A percentile compares a stretch with the other conserved stretches of the same genome.
phyloP scores from a whole-genome alignment of 2,113 vertebrate species.

The Dasyornis broadbenti region DNA sequence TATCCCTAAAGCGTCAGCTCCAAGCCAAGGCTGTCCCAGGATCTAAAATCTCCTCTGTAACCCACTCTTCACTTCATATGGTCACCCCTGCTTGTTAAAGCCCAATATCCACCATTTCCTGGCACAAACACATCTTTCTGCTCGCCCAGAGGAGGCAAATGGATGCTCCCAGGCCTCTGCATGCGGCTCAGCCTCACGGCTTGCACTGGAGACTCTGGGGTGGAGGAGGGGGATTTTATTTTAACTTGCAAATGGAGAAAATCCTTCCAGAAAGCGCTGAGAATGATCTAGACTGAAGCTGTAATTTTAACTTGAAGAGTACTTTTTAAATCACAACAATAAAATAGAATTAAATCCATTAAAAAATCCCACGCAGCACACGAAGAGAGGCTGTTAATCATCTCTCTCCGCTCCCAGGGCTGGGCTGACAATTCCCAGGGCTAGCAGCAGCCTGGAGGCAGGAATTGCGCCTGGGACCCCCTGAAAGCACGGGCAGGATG shows the following conservation, averaged over 20 bases:
- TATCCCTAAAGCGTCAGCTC: no score
- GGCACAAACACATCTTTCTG: background rate
- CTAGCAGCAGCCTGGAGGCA: background rate
- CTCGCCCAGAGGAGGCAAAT: background rate
- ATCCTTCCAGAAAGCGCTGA: slow-evolving; percentile 36
- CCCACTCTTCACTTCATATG: background rate
- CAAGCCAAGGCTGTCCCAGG: no score
- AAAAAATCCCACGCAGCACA: slow-evolving; percentile 51
- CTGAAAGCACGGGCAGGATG: background rate
- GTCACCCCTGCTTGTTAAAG: background rate
- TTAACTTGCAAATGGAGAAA: slow-evolving; percentile 29
- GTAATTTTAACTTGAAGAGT: slow-evolving; percentile 47
- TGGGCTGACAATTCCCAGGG: background rate
- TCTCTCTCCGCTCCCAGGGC: background rate
- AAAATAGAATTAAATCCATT: slow-evolving; percentile 63
- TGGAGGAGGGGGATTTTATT: background rate
- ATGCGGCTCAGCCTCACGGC: background rate
- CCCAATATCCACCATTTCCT: background rate
- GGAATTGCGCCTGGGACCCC: background rate
- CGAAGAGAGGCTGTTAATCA: background rate
- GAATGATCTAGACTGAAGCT: slow-evolving; percentile 32
- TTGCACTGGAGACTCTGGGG: background rate
- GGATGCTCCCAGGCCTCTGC: background rate
- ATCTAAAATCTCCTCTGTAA: background rate
- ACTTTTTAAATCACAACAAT: slow-evolving; percentile 58